Percentiles rank a stretch among this genome's conserved stretches.
Conservation (phyloP, 2,797 vertebrate species). For the Mastacembelus armatus region DNA sequence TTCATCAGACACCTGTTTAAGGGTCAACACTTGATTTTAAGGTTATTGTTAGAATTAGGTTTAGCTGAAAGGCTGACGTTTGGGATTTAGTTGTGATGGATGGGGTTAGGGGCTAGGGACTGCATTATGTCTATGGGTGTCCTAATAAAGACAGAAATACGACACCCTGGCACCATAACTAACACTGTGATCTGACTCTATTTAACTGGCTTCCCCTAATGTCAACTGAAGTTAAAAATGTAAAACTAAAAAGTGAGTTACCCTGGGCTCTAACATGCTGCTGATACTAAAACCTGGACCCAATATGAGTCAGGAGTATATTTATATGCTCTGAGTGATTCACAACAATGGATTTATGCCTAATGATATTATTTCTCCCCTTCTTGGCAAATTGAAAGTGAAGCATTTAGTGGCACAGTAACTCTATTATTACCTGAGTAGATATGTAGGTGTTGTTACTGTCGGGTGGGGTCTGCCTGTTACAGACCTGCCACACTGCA, state of each 20-base stretch:
- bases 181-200: constrained; percentile 28
- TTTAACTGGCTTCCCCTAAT: constrained; percentile 20
- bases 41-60: too few relatives aligned
- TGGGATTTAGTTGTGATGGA: too few relatives aligned
- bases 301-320: not conserved
- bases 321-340: not conserved
- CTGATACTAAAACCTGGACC: not conserved
- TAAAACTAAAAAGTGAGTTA: not conserved
- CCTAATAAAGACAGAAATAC: too few relatives aligned
- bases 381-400: not conserved
- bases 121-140: too few relatives aligned
- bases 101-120: too few relatives aligned
- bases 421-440: not conserved
- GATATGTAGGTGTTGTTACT: too few relatives aligned
- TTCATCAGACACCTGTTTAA: too few relatives aligned
- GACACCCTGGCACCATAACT: constrained; percentile 14
- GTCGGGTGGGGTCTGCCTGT: not conserved
- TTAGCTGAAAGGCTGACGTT: too few relatives aligned
- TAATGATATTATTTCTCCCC: not conserved
- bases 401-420: not conserved
- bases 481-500: constrained; percentile 7
- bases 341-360: not conserved
- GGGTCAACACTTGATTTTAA: too few relatives aligned
- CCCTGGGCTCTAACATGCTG: not conserved
- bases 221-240: not conserved